Percentiles rank a stretch among this genome's conserved stretches.
Evolutionary conservation across 2,797 vertebrate species (phyloP).

Genomic region (Nothura maculosa): DNA sequence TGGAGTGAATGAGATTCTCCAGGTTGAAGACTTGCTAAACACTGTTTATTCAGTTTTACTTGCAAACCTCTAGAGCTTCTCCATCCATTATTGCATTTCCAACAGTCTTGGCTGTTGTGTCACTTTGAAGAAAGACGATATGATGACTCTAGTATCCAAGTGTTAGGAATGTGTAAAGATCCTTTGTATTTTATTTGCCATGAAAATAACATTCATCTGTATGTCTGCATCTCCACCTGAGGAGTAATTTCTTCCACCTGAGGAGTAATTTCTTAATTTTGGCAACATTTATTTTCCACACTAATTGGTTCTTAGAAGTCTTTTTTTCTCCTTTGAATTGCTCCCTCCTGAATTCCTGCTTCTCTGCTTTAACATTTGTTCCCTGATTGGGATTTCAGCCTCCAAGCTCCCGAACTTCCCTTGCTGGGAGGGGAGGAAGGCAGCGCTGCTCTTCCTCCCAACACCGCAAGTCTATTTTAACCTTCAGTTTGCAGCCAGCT

Average conservation of each 20-base stretch:
- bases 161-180: background rate
- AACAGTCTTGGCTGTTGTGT: background rate
- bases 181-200: background rate
- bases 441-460: background rate
- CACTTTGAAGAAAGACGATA: background rate
- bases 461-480: background rate
- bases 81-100: background rate
- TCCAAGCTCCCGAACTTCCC: background rate
- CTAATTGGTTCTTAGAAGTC: background rate
- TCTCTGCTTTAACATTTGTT: background rate
- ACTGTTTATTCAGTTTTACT: background rate
- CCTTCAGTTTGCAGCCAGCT: background rate
- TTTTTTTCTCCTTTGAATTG: background rate
- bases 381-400: background rate
- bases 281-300: background rate
- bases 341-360: slow-evolving; percentile 1
- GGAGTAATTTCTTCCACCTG: background rate
- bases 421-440: background rate
- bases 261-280: background rate
- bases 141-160: background rate
- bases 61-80: slow-evolving; percentile 24
- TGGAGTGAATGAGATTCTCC: slow-evolving; percentile 23
- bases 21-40: background rate
- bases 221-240: background rate
- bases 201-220: background rate